These are phyloP conservation scores for Amphimedon queenslandica DNA, from an alignment of 37 sponge, comb jelly and placozoan species.

Conservation along the genomic window DNA sequence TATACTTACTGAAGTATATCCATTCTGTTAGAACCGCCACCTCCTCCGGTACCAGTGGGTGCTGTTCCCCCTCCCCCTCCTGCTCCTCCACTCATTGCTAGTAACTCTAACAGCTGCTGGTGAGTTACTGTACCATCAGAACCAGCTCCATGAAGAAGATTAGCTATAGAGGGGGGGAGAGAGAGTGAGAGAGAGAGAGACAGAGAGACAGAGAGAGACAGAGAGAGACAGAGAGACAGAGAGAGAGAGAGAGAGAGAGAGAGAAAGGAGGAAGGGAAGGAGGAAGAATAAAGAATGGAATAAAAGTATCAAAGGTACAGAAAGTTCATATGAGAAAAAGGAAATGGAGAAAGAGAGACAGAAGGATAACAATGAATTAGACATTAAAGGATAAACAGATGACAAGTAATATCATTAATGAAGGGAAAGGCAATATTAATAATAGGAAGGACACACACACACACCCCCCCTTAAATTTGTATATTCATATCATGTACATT, in stretches of 20 bases:
- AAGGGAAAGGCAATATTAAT: no score
- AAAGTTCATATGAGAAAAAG: neutral
- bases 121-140: neutral
- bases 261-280: neutral
- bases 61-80: neutral
- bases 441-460: no score
- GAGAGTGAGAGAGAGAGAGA: conserved; percentile 8
- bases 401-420: neutral
- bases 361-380: no score
- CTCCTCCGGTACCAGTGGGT: no score
- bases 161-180: no score
- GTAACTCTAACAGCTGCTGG: neutral
- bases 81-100: neutral
- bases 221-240: conserved; percentile 14
- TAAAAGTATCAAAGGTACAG: neutral
- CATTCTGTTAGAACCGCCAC: no score
- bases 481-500: no score
- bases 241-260: conserved; percentile 7
- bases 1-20: no score
- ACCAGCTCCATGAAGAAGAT: neutral
- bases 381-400: neutral
- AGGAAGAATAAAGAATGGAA: no score
- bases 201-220: conserved; percentile 8
- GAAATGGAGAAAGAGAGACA: conserved; percentile 4
- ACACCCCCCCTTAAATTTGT: no score